Evolutionary conservation across 2,113 vertebrate species (phyloP).

Genomic region (Alces alces): DNA sequence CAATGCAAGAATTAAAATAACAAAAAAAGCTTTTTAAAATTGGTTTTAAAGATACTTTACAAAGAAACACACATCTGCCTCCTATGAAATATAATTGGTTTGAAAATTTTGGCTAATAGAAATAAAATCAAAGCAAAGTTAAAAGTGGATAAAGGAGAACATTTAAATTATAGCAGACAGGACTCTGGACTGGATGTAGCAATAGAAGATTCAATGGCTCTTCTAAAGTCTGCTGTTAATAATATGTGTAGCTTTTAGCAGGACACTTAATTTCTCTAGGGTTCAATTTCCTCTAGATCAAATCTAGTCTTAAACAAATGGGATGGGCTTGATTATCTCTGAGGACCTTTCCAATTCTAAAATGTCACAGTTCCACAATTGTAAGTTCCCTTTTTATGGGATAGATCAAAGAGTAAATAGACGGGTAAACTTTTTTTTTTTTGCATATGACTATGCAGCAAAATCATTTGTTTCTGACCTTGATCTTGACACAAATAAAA

Average conservation of each 20-base stretch:
- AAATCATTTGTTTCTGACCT: slow-evolving; percentile 60
- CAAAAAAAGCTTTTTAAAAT: not conserved
- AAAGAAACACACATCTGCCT: not conserved
- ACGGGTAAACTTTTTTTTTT: slow-evolving; percentile 18
- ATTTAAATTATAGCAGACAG: not conserved
- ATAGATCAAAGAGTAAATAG: slow-evolving; percentile 41
- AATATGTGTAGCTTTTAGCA: not conserved
- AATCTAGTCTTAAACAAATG: slow-evolving; percentile 54
- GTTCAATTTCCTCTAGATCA: slow-evolving; percentile 19
- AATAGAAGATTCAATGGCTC: not conserved
- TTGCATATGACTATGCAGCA: slow-evolving; percentile 32
- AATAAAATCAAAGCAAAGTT: not conserved
- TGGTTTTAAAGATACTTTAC: not conserved
- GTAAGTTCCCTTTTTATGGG: not conserved
- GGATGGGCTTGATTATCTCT: slow-evolving; percentile 6
- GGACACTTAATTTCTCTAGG: slow-evolving; percentile 37
- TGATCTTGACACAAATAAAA: slow-evolving; percentile 69
- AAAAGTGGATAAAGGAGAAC: not conserved
- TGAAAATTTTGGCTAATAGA: not conserved
- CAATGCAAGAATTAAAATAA: not conserved
- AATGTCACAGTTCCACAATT: slow-evolving; percentile 50
- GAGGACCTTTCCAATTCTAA: slow-evolving; percentile 31
- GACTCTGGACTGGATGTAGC: not conserved
- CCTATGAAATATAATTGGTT: not conserved
- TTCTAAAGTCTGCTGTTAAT: not conserved